Conservation (phyloP, 53 echinoderm and acorn worm species). For the Pentamera pediparva region DNA sequence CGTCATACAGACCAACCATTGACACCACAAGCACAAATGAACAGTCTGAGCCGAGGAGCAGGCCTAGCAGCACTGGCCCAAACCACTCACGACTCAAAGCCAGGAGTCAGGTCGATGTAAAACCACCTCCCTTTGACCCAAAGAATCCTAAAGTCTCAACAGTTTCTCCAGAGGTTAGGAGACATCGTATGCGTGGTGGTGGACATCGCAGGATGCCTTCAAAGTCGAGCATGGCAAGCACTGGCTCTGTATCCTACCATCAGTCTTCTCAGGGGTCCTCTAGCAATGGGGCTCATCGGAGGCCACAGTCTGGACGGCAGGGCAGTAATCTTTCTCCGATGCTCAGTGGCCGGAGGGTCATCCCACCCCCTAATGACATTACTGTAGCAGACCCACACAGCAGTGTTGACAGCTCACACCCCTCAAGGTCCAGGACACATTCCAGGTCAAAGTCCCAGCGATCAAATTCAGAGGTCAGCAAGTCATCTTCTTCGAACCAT, state of each 20-base stretch:
- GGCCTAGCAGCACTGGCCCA: too few species aligned
- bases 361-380: conserved; percentile 29
- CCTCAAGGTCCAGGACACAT: background rate
- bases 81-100: background rate
- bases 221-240: conserved; percentile 20
- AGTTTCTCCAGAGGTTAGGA: conserved; percentile 15
- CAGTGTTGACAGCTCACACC: conserved; percentile 2
- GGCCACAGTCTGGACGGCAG: background rate
- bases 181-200: background rate
- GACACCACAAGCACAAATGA: too few species aligned
- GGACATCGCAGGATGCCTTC: conserved; percentile 18
- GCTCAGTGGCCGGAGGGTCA: background rate
- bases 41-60: too few species aligned
- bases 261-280: conserved; percentile 17
- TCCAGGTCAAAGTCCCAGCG: background rate
- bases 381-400: conserved; percentile 13
- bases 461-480: conserved; percentile 59
- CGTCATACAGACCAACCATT: background rate
- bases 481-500: conserved; percentile 28
- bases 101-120: background rate
- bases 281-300: background rate
- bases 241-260: conserved; percentile 25
- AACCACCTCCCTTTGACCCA: background rate
- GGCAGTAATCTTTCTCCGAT: background rate
- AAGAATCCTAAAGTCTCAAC: background rate